phyloP scores from a whole-genome alignment of 2,797 vertebrate genomes.

The Alosa sapidissima region DNA sequence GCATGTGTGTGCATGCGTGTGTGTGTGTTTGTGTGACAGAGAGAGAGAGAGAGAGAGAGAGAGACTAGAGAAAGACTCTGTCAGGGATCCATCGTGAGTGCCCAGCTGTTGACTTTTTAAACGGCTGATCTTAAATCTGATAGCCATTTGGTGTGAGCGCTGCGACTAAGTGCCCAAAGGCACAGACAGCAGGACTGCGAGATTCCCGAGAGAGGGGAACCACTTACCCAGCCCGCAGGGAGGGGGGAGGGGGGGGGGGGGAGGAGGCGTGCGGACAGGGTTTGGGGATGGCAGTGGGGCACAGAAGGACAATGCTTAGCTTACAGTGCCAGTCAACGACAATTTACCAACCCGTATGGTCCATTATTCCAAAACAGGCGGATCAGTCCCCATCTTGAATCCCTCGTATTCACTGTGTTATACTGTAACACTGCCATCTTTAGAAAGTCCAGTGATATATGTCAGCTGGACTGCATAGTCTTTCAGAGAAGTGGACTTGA shows the following conservation, averaged over 20 bases:
- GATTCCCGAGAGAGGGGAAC: conserved; percentile 59
- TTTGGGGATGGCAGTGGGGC: conserved; percentile 38
- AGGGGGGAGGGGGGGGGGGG: neutral
- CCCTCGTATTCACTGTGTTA: neutral
- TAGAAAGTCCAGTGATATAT: neutral
- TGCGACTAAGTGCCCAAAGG: conserved; percentile 50
- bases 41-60: too few relatives aligned
- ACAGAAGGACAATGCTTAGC: conserved; percentile 24
- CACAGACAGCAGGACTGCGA: conserved; percentile 57
- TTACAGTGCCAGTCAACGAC: conserved; percentile 6
- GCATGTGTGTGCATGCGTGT: neutral
- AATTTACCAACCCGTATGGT: neutral
- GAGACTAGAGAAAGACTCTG: conserved; percentile 34
- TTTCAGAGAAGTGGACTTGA: neutral
- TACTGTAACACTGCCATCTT: neutral
- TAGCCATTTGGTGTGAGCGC: conserved; percentile 60
- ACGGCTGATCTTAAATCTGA: conserved; percentile 70
- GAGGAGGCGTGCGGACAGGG: conserved; percentile 27
- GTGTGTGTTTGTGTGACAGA: neutral
- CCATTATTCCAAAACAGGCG: neutral
- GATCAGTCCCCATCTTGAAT: neutral
- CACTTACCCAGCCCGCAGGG: conserved; percentile 60
- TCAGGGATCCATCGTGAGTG: conserved; percentile 61
- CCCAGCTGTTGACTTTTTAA: conserved; percentile 75
- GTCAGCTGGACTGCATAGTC: neutral